Conservation (phyloP, 2,888 invertebrate species). For the Stenoptilia bipunctidactyla region DNA sequence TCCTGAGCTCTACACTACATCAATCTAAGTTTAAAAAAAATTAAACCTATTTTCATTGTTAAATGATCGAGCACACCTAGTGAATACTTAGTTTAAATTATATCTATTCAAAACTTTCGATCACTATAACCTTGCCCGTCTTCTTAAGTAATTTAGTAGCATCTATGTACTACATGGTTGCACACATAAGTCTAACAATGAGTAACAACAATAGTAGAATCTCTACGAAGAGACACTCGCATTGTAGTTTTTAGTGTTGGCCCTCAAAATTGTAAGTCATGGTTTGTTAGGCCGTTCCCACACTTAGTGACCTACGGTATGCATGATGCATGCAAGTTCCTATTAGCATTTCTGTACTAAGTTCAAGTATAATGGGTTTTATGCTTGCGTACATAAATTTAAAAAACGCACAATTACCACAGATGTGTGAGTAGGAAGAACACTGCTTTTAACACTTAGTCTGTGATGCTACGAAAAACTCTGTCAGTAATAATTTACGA, state of each 20-base stretch:
- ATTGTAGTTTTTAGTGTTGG: constrained; percentile 21
- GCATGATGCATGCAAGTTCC: constrained; percentile 19
- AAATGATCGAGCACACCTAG: too few relatives aligned
- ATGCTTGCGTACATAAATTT: neutral
- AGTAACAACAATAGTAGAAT: neutral
- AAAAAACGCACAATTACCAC: too few relatives aligned
- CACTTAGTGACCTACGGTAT: constrained; percentile 29
- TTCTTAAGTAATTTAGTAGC: neutral
- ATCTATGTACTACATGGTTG: neutral
- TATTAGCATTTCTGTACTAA: constrained; percentile 30
- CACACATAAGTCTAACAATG: neutral
- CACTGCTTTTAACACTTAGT: too few relatives aligned
- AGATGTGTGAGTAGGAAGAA: too few relatives aligned
- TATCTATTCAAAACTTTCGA: too few relatives aligned
- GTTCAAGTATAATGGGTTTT: constrained; percentile 24
- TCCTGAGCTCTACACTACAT: too few relatives aligned
- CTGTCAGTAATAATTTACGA: too few relatives aligned
- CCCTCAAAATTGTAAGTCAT: constrained; percentile 45
- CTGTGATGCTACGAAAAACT: too few relatives aligned
- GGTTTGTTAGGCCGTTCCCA: constrained; percentile 46
- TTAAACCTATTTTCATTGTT: too few relatives aligned
- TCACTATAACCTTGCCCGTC: neutral
- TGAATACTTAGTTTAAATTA: too few relatives aligned
- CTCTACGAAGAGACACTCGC: constrained; percentile 14
- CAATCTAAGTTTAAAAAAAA: too few relatives aligned